Conservation (phyloP, 2,113 vertebrate species). For the Seriola dumerili region DNA sequence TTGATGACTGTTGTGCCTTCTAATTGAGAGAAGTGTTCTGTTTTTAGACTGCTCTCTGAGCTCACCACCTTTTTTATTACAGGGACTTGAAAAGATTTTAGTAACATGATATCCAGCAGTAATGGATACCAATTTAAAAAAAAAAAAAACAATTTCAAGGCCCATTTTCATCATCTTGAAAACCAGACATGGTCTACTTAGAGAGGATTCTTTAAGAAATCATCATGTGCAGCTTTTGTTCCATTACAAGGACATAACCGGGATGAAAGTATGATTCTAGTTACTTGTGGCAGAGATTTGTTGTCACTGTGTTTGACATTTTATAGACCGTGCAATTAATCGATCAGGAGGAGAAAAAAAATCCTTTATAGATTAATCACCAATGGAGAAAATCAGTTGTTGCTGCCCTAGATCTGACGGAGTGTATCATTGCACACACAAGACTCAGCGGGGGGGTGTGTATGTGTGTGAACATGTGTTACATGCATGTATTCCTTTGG, state of each 20-base stretch:
- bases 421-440: slow-evolving; percentile 29
- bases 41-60: slow-evolving; percentile 40
- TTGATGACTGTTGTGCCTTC: slow-evolving; percentile 40
- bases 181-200: background rate
- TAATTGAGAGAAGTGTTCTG: slow-evolving; percentile 50
- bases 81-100: slow-evolving; percentile 13
- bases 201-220: background rate
- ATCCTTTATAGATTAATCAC: slow-evolving; percentile 26
- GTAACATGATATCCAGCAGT: slow-evolving; percentile 17
- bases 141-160: background rate
- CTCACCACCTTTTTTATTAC: slow-evolving; percentile 28
- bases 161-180: slow-evolving; percentile 20
- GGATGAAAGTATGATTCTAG: background rate
- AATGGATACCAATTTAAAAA: background rate
- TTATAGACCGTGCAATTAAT: slow-evolving; percentile 12
- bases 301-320: slow-evolving; percentile 15
- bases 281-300: too few relatives aligned
- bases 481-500: slow-evolving; percentile 57
- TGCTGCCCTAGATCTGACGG: slow-evolving; percentile 33
- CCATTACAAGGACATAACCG: background rate
- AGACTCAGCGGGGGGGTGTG: slow-evolving; percentile 30
- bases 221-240: background rate
- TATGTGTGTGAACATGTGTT: slow-evolving; percentile 19
- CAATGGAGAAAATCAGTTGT: slow-evolving; percentile 33
- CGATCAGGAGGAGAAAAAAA: background rate